Evolutionary conservation across 2,113 vertebrate genomes (phyloP), one percentile per base, ranked within the genome.

Genomic region (Periophthalmodon schlosseri): DNA sequence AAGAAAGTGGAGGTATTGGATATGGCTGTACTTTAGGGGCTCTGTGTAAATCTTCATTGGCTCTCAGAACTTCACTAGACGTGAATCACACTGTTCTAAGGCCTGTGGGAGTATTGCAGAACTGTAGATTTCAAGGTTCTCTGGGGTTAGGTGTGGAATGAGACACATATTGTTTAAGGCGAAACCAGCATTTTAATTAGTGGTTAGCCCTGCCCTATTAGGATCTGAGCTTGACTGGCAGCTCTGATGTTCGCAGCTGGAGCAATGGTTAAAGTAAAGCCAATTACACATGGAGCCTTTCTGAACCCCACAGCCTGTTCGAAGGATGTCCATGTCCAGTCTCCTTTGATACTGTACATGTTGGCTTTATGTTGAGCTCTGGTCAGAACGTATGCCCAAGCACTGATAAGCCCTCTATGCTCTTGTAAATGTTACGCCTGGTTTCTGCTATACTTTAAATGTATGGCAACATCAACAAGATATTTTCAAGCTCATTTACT

Each of bases 171-270:
- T 75, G 68, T 74, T 72, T 33, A 75, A 71, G 47, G 16, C 39
- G 23, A 63, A 60, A 36, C 11, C 46, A 33, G 28, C 36, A 61
- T 82, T 82, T 71, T 66, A 76, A 85, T 82, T 63, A 67, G 73
- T 24, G 58, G 56, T 73, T 49, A 9, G 78, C 72, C 74, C 83
- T 60, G 78, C 72, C 73, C 83, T 60, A 81, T 80, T 82, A 79
- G 76, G 72, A 33, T 65, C 50, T 28, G 7, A 33, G 70, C 73
- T 75, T 82, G 75, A 80, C 64, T 77, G 85, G 50, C 79, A 70
- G 68, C 71, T 75, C 67, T 34, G 70, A 68, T 68, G 72, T 75
- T 82, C 54, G 68, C 20, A 18, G 46, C 56, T 74, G 50, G 44
- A 73, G 63, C 69, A 39, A n/a, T 13, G 14, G 52, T 82, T 73